Conservation (phyloP, 2,888 invertebrate species). For the Heterodera filipjevi region DNA sequence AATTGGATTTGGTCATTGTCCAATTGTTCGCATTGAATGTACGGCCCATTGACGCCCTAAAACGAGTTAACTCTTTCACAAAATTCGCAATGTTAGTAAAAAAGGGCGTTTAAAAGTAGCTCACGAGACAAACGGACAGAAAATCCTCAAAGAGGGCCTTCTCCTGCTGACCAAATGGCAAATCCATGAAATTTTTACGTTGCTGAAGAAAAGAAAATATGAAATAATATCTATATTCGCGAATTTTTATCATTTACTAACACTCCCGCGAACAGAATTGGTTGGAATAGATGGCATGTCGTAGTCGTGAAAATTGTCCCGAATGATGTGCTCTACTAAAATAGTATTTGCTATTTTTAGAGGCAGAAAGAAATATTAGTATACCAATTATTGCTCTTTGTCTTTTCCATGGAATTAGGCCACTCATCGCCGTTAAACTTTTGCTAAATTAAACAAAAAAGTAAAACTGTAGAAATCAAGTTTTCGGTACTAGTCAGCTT, state of each 20-base stretch:
- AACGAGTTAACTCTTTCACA: neutral
- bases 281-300: neutral
- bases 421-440: no score
- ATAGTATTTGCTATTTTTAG: neutral
- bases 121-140: slow-evolving; percentile 27
- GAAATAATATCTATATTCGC: no score
- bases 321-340: neutral
- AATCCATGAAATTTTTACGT: slow-evolving; percentile 13
- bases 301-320: slow-evolving; percentile 13
- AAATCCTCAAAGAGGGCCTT: slow-evolving; percentile 29
- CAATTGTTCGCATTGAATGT: slow-evolving; percentile 27
- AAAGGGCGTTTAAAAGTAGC: neutral
- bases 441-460: no score
- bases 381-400: no score
- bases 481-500: no score
- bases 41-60: slow-evolving; percentile 34
- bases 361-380: no score
- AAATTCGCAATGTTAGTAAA: neutral
- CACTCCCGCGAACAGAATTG: neutral
- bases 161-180: slow-evolving; percentile 18
- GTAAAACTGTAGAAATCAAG: no score
- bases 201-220: slow-evolving; percentile 12
- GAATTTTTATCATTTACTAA: neutral
- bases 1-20: slow-evolving; percentile 9
- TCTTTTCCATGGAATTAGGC: no score